Evolutionary conservation across 2,888 invertebrate genomes (phyloP).

Genomic region (Eurois occulta): DNA sequence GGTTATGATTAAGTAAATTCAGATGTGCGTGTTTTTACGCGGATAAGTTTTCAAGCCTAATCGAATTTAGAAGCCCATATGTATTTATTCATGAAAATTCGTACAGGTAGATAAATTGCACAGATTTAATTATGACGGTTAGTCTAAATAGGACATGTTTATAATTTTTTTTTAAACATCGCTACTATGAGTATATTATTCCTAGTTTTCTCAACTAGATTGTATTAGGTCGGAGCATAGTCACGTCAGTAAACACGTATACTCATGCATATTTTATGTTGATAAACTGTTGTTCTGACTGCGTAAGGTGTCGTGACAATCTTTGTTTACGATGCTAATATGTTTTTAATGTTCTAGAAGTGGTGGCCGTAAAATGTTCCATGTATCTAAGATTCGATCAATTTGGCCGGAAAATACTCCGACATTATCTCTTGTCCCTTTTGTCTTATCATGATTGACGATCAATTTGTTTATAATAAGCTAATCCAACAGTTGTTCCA

Average conservation of each 20-base stretch:
- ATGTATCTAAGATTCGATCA: slow-evolving; percentile 40
- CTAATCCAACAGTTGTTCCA: slow-evolving; percentile 22
- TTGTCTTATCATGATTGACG: slow-evolving; percentile 60
- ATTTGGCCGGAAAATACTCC: slow-evolving; percentile 45
- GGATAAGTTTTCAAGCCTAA: neutral
- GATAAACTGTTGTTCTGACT: slow-evolving; percentile 10
- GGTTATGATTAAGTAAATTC: neutral
- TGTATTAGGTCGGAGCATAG: neutral
- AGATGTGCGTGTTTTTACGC: neutral
- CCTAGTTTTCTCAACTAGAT: slow-evolving; percentile 4
- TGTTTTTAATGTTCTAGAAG: slow-evolving; percentile 30
- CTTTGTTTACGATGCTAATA: slow-evolving; percentile 43
- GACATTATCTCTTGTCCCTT: slow-evolving; percentile 47
- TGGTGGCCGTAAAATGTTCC: slow-evolving; percentile 24
- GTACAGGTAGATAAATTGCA: neutral
- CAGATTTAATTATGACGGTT: neutral
- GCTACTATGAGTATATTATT: neutral
- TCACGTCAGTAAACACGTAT: slow-evolving; percentile 4
- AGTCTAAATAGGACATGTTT: neutral
- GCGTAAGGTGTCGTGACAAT: slow-evolving; percentile 20
- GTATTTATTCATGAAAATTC: neutral
- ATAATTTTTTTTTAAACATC: neutral
- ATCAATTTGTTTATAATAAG: slow-evolving; percentile 53
- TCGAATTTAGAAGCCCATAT: neutral
- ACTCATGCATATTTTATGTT: slow-evolving; percentile 28